These are phyloP conservation scores for Drosophila bifasciata DNA, from an alignment of 1,140 invertebrate genomes.

Conservation along the genomic window DNA sequence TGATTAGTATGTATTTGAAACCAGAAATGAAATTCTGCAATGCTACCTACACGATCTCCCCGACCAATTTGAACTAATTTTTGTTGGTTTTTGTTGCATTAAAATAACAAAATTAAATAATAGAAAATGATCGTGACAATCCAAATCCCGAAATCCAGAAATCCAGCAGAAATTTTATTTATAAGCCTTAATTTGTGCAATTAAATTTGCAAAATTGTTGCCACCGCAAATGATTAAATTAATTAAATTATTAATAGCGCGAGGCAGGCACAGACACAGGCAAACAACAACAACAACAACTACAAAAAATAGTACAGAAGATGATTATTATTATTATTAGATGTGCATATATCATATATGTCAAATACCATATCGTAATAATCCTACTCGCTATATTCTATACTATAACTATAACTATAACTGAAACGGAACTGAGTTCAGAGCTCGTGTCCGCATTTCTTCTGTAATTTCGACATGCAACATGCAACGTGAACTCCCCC, in stretches of 20 bases:
- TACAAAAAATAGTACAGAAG: background rate
- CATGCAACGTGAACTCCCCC: slow-evolving; percentile 27
- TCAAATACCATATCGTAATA: no score
- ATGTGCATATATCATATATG: slow-evolving; percentile 1
- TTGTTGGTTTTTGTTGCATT: background rate
- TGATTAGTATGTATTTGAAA: slow-evolving; percentile 30
- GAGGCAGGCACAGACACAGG: slow-evolving; percentile 2
- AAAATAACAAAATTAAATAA: background rate
- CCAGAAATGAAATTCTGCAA: no score
- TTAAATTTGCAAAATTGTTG: slow-evolving; percentile 73
- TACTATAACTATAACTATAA: background rate
- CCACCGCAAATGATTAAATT: slow-evolving; percentile 67
- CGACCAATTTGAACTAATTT: background rate
- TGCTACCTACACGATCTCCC: no score
- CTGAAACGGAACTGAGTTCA: background rate
- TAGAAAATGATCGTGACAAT: slow-evolving; percentile 10
- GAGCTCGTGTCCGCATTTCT: slow-evolving; percentile 61
- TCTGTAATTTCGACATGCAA: slow-evolving; percentile 31
- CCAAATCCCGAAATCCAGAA: background rate
- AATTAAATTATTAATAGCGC: slow-evolving; percentile 63
- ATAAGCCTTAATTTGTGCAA: slow-evolving; percentile 67
- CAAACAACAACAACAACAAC: slow-evolving; percentile 18
- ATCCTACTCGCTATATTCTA: background rate
- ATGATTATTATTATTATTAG: slow-evolving; percentile 8
- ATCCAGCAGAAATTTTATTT: no score